Base-by-base conservation (phyloP, 2,113 vertebrate genomes). In the Heliornis fulica region DNA sequence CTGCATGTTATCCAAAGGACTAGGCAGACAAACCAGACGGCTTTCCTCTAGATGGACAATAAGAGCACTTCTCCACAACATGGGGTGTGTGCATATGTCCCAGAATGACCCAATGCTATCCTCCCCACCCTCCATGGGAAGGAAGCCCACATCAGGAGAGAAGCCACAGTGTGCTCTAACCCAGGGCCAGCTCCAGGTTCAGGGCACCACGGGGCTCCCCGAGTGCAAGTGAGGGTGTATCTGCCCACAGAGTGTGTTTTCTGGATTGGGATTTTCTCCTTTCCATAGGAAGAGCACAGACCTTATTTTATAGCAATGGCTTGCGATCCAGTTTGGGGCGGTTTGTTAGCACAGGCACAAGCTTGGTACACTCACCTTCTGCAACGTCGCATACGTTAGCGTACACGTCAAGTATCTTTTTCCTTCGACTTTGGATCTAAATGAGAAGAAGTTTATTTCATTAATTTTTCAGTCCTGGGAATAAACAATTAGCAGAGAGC, bases 371-470 rank as follows among this genome's bases (percentile, higher is more conserved):
- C 98, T 96, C 94, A 99, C 99, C 99, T 97, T 99, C 99, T 29
- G 99, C 98, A 26, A 99, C 98, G 3, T 98, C 98, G 53, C 99
- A 99, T 20, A 99, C 98, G 4, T 98, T 99, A 75, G 98, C 97
- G 6, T 99, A 99, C 57, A 99, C 97, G 8, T 99, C 99, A 89
- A 99, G 90, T 94, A 99, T 99, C 97, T 99, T 99, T 97, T 99
- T 99, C 96, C 99, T 99, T 90, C 99, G 98, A 97, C 98, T 99
- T 94, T 99, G 99, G 98, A 99, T 99, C 99, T 99, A 96, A 63
- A 75, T 12, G 61, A 90, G 77, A 93, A 96, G 83, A 95, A 16
- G 21, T 75, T 90, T 45, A 48, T 72, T 85, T 78, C 6, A 41
- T 91, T 90, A 89, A 10, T 79, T 76, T 78, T 75, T 68, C 70